These are phyloP conservation scores for Aythya baeri DNA, from an alignment of 2,113 vertebrate species.

Conservation along the genomic window DNA sequence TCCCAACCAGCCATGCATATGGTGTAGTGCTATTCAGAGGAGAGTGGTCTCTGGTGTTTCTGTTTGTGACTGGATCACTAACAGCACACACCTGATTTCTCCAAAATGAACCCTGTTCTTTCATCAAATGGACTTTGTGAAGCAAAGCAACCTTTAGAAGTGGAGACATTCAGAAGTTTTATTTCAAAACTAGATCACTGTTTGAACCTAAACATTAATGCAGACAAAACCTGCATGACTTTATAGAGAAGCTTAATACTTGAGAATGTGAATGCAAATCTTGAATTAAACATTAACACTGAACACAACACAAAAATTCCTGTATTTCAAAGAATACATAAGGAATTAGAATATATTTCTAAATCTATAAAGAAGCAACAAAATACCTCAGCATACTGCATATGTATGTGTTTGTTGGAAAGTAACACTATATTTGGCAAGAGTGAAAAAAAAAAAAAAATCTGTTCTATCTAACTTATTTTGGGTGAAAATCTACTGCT, in stretches of 20 bases:
- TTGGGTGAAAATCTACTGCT: background rate
- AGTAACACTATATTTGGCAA: background rate
- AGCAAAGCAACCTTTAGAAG: background rate
- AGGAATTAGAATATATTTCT: conserved; percentile 13
- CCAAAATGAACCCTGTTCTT: background rate
- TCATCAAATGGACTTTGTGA: background rate
- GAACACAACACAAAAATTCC: background rate
- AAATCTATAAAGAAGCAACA: background rate
- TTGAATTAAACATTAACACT: conserved; percentile 33
- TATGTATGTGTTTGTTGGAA: background rate
- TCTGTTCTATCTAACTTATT: background rate
- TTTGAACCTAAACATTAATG: background rate
- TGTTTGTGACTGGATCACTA: background rate
- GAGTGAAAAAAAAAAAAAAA: background rate
- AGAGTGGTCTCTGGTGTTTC: background rate
- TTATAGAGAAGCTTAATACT: conserved; percentile 8
- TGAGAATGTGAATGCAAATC: background rate
- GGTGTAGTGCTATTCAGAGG: background rate
- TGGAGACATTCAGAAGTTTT: background rate
- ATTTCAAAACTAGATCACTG: background rate
- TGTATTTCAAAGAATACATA: conserved; percentile 2
- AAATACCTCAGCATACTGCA: background rate
- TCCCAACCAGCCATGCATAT: background rate
- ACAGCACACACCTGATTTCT: background rate
- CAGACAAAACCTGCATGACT: background rate